A percentile compares a stretch with the other conserved stretches of the same genome.
Evolutionary conservation across 2,888 invertebrate species (phyloP).

Genomic region (Drosophila sordidula): DNA sequence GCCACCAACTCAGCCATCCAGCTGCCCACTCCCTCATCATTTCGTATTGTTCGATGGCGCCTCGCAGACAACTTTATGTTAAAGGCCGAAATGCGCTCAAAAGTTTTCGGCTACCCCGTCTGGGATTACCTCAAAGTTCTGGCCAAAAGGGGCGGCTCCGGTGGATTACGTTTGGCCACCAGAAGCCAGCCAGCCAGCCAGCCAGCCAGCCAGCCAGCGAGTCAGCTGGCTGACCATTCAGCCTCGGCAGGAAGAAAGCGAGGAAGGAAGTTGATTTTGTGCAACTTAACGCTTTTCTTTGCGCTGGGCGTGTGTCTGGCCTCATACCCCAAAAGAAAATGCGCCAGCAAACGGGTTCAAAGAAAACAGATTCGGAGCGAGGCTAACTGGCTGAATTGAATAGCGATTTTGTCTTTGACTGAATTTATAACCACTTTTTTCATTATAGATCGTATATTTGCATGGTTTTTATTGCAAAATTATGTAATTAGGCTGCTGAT

Average conservation of each 20-base stretch:
- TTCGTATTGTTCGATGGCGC: slow-evolving; percentile 72
- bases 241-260: slow-evolving; percentile 54
- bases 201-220: slow-evolving; percentile 9
- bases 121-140: slow-evolving; percentile 46
- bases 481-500: neutral
- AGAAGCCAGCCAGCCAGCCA: slow-evolving; percentile 30
- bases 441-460: neutral
- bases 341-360: slow-evolving; percentile 28
- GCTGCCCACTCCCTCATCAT: slow-evolving; percentile 6
- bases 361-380: slow-evolving; percentile 31
- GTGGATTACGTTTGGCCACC: slow-evolving; percentile 43
- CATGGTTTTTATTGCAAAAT: neutral
- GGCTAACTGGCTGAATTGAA: slow-evolving; percentile 40
- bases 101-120: slow-evolving; percentile 54
- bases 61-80: slow-evolving; percentile 62
- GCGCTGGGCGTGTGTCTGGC: slow-evolving; percentile 45
- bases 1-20: neutral
- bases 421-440: slow-evolving; percentile 16
- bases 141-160: slow-evolving; percentile 35
- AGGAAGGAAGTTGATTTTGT: slow-evolving; percentile 79
- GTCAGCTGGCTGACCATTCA: slow-evolving; percentile 28
- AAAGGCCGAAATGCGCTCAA: slow-evolving; percentile 64
- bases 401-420: slow-evolving; percentile 30
- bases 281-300: slow-evolving; percentile 74
- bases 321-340: slow-evolving; percentile 28